Evolutionary conservation across 2,113 vertebrate genomes (phyloP), one percentile per base, ranked within the genome.

Genomic region (Perca fluviatilis): DNA sequence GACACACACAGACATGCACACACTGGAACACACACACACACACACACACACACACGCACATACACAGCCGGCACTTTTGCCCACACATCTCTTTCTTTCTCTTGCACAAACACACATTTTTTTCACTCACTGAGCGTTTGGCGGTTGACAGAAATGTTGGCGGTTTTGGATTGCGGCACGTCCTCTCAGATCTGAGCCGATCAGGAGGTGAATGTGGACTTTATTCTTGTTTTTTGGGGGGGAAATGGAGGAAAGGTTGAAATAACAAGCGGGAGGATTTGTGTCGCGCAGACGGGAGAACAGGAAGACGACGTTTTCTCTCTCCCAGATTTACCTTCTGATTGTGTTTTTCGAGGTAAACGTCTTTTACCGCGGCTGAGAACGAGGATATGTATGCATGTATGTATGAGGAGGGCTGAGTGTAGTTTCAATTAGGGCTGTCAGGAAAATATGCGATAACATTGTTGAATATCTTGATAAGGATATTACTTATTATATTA

Each of bases 41-140:
- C 83, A 46, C 83, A 61, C 83, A 69, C 58, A 88, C 74, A 73
- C 64, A 63, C 71, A 71, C 70, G 61, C 83, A 71, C 50, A 23
- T 27, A 30, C 72, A 43, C 70, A 46, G 56, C 12, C 46, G 21
- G 33, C 82, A 54, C 79, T 88, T 91, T 80, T 90, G 88, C 91
- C 23, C 85, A 87, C 90, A 15, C 86, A 70, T 70, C 51, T 66
- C 80, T 79, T 74, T 90, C 80, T 84, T 14, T 77, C 79, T 68
- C 47, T 68, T 63, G 36, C 68, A 78, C 84, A 80, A 53, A 80
- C 82, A 49, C 58, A 49, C 58, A 49, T 76, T 25, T 71, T 71
- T 65, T 79, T 63, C 23, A 63, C 15, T 43, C 53, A 51, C 43
- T 56, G 19, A 21, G 40, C 15, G 14, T 13, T 33, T 53, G 49